Base-by-base conservation (phyloP, 2,113 vertebrate species). In the Lycocorax pyrrhopterus region DNA sequence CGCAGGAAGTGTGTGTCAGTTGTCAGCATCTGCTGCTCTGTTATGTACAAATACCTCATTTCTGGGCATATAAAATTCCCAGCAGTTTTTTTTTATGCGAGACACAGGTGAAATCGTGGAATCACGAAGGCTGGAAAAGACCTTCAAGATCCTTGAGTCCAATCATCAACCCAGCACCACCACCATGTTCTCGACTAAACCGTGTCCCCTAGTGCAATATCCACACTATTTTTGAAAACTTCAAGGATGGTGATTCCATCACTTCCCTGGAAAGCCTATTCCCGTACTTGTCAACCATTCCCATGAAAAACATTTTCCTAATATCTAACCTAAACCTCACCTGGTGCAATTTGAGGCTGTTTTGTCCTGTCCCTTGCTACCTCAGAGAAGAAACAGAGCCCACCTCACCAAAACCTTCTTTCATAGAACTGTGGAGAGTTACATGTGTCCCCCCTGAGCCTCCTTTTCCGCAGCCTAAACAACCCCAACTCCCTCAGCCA, bases 21-120 rank as follows among this genome's bases (percentile, higher is more conserved):
- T 91, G 60, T 71, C 69, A 51, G 29, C 91, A 81, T 94, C 58
- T 76, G 21, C 26, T 91, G 32, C 59, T 74, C 1, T 11, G n/a
- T 72, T 93, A 71, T 16, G 47, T 64, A 75, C 23, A 96, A 95
- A 94, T 84, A 27, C 3, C 22, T 94, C 12, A 77, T 91, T 97
- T 92, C 74, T 72, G 68, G 64, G 66, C 83, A 74, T 52, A 67
- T 13, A 76, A 68, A 96, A 87, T 46, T 89, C 39, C 75, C 81
- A 72, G 79, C 13, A 58, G 55, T 11, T 37, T 85, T 94, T 94
- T 94, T 87, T 17, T 12, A 58, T 44, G 67, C 81, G 43, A 88
- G 29, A 93, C 67, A 93, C 73, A 71, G 79, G 81, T 81, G 21
- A 90, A 95, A 84, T 86, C 4, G 4, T 81, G 80, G 63, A 52